These are phyloP conservation scores for Electrona antarctica DNA, from an alignment of 2,113 vertebrate genomes.

Conservation along the genomic window DNA sequence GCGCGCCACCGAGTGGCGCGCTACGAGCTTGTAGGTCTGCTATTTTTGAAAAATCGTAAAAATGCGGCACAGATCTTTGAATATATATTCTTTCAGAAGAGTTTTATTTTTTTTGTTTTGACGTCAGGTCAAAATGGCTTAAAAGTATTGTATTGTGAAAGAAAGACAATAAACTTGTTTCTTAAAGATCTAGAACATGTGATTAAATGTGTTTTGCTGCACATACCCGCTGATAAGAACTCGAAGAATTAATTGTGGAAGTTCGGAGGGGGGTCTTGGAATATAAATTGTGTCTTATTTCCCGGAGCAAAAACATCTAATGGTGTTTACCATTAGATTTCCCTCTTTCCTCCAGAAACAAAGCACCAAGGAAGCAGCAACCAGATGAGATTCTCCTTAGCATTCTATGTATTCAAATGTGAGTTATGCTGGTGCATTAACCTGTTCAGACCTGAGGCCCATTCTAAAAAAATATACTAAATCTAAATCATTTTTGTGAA, in stretches of 20 bases:
- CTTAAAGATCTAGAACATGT: background rate
- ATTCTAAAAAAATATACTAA: too few species aligned
- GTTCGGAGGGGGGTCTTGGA: background rate
- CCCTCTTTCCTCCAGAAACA: background rate
- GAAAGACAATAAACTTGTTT: background rate
- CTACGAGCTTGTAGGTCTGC: too few species aligned
- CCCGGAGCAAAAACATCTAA: background rate
- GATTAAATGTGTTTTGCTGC: slow-evolving; percentile 3
- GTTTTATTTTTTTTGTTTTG: too few species aligned
- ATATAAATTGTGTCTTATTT: slow-evolving; percentile 6
- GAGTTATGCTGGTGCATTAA: background rate
- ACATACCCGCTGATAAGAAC: background rate
- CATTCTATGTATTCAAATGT: slow-evolving; percentile 24
- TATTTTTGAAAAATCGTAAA: too few species aligned
- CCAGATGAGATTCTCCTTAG: slow-evolving; percentile 28
- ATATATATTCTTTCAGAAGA: too few species aligned
- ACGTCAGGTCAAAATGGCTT: too few species aligned
- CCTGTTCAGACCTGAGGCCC: background rate
- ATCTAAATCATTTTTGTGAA: too few species aligned
- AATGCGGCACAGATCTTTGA: too few species aligned
- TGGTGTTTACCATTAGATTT: slow-evolving; percentile 6
- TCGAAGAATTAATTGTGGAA: background rate
- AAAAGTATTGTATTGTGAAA: background rate
- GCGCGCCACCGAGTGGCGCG: too few species aligned
- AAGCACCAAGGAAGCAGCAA: background rate